Base-by-base conservation (phyloP, 2,113 vertebrate genomes). In the Bos javanicus region DNA sequence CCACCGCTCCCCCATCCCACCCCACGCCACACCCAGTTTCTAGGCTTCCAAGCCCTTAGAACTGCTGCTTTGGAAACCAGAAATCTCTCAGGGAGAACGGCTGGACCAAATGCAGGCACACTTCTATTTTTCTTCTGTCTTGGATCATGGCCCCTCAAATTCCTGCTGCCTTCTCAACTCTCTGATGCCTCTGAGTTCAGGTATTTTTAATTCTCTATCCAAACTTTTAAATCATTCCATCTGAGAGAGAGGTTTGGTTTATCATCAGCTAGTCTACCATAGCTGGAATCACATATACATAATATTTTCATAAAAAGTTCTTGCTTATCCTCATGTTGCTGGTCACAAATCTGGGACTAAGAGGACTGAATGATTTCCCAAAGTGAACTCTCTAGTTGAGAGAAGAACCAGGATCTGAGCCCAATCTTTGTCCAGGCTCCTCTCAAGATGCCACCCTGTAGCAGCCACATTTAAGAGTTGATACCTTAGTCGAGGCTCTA, bases 1-100 rank as follows among this genome's bases (percentile, higher is more conserved):
- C 33, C 14, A 1, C 5, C 0, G 5, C 19, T 39, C n/a, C 10
- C 36, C 15, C 2, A 3, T 28, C 26, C 59, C 17, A 21, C 14
- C 48, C 43, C 14, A 0, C 0, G 0, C 26, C 76, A 17, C 2
- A 50, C 46, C 46, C 39, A 56, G 19, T 74, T 81, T 81, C 46
- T 52, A 81, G 46, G 78, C 28, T 33, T 23, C 16, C 8, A 43
- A 74, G 43, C 19, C 30, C 7, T 14, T 60, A 16, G 25, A 19
- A 12, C 3, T 81, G 56, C 52, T 86, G 30, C 59, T 62, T 90
- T 62, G 43, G 50, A 92, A 78, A 85, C 26, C 48, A 57, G n/a
- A 82, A 76, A 15, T 90, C 28, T 87, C 54, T 91, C 60, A 43
- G 90, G 23, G 71, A 90, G 33, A 82, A 90, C 30, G 4, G 7